Percentiles rank a stretch among this genome's conserved stretches.
Conservation (phyloP, 2,888 invertebrate species). For the Aproaerema taeniolella region DNA sequence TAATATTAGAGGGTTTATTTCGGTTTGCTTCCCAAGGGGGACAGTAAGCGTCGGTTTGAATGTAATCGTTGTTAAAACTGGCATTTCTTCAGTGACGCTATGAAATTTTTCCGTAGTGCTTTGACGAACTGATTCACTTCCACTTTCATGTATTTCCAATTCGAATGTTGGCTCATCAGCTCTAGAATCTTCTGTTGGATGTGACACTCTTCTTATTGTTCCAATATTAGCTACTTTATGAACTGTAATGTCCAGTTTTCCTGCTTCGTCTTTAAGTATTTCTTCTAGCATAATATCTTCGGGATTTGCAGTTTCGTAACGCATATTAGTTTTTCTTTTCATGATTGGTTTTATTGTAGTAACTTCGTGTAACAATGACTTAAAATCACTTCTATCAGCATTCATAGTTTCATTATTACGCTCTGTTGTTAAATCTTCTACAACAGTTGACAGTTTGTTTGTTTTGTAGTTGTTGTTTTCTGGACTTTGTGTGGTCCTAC, state of each 20-base stretch:
- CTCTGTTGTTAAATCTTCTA: neutral
- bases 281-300: constrained; percentile 14
- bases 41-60: neutral
- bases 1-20: too few relatives aligned
- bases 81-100: neutral
- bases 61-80: neutral
- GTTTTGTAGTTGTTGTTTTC: neutral
- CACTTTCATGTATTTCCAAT: neutral
- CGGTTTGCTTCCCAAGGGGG: too few relatives aligned
- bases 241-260: constrained; percentile 5
- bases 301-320: constrained; percentile 1
- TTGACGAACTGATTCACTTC: neutral
- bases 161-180: neutral
- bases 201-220: constrained; percentile 1
- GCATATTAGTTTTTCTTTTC: neutral
- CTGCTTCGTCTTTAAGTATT: constrained; percentile 9
- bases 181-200: neutral
- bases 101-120: neutral
- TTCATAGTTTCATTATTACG: too few relatives aligned
- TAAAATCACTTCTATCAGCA: neutral
- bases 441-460: neutral
- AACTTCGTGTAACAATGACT: neutral
- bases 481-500: neutral
- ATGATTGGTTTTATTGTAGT: neutral
- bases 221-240: constrained; percentile 8